phyloP scores from a whole-genome alignment of 2,888 invertebrate genomes.

The Amorpha juglandis region DNA sequence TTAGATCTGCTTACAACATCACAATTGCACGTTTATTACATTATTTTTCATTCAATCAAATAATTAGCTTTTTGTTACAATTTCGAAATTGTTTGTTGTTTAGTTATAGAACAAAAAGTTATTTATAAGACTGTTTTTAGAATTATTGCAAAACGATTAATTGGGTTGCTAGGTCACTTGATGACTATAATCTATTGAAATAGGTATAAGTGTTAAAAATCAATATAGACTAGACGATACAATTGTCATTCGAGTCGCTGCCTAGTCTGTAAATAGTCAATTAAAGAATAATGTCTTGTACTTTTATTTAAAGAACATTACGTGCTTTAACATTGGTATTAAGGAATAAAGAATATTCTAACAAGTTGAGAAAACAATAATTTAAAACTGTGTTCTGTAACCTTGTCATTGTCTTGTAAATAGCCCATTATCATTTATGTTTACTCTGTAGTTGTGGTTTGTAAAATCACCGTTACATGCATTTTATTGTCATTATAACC shows the following conservation, averaged over 20 bases:
- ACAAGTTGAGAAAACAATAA: background rate
- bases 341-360: background rate
- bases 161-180: background rate
- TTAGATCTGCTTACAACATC: constrained; percentile 12
- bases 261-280: constrained; percentile 21
- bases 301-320: background rate
- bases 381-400: constrained; percentile 8
- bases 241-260: background rate
- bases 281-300: background rate
- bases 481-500: constrained; percentile 5
- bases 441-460: constrained; percentile 7
- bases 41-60: background rate
- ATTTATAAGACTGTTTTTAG: constrained; percentile 7
- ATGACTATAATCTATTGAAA: background rate
- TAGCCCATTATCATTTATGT: constrained; percentile 15
- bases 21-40: constrained; percentile 19
- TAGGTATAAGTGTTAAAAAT: constrained; percentile 12
- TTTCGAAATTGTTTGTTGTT: constrained; percentile 20
- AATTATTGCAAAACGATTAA: background rate
- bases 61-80: background rate
- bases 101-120: background rate
- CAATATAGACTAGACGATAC: constrained; percentile 8
- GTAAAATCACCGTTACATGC: background rate
- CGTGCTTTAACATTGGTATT: no score
- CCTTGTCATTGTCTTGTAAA: constrained; percentile 27